Percentiles rank a stretch among this genome's conserved stretches.
phyloP scores from a whole-genome alignment of 1,140 invertebrate genomes.

The Drosophila kepulauana region DNA sequence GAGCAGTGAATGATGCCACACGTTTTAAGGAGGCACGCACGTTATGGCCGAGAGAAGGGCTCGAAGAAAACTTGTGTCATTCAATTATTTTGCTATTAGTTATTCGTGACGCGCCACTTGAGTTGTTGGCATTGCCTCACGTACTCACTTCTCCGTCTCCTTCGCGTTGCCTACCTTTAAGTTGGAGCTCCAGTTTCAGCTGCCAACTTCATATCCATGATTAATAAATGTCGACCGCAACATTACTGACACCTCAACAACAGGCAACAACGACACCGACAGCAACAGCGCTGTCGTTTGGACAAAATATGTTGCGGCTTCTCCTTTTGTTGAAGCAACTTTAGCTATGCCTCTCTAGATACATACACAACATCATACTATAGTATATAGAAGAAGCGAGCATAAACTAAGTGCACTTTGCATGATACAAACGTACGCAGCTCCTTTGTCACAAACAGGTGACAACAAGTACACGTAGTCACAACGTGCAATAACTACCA shows the following conservation, averaged over 20 bases:
- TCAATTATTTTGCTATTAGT: constrained; percentile 76
- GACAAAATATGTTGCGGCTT: constrained; percentile 72
- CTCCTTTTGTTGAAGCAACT: constrained; percentile 13
- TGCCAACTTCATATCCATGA: constrained; percentile 59
- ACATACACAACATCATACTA: neutral
- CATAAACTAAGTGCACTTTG: constrained; percentile 44
- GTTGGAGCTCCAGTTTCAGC: constrained; percentile 24
- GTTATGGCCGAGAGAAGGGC: constrained; percentile 10
- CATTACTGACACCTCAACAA: constrained; percentile 73
- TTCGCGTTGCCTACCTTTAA: neutral
- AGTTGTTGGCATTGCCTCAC: constrained; percentile 46
- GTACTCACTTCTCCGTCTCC: constrained; percentile 28
- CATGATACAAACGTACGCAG: constrained; percentile 51
- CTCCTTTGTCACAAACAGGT: constrained; percentile 72
- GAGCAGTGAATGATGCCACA: constrained; percentile 6
- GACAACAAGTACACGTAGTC: constrained; percentile 65
- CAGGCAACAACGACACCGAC: constrained; percentile 35
- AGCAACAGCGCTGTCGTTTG: constrained; percentile 39
- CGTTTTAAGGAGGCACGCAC: constrained; percentile 41
- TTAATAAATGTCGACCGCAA: constrained; percentile 79
- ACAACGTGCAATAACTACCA: constrained; percentile 47
- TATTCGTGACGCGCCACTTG: constrained; percentile 67
- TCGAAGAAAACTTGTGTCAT: constrained; percentile 58
- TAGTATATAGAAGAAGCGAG: too few relatives aligned
- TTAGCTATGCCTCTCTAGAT: constrained; percentile 7